phyloP scores from a whole-genome alignment of 1,140 invertebrate species.

The Drosophila athabasca region DNA sequence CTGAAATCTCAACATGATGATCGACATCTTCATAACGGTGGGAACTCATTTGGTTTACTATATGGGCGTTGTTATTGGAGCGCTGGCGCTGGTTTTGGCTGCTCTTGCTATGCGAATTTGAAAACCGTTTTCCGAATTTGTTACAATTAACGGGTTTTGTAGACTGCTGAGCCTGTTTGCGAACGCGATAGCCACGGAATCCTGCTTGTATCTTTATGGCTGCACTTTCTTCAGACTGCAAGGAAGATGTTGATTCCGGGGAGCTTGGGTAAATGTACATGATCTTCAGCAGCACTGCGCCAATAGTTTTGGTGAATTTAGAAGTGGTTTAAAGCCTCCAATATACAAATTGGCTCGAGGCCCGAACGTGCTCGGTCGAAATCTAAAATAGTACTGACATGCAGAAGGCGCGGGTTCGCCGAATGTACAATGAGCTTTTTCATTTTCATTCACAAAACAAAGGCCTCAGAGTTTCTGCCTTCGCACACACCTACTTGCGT shows the following conservation, averaged over 20 bases:
- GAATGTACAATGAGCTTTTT: conserved; percentile 71
- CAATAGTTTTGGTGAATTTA: conserved; percentile 14
- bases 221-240: conserved; percentile 84
- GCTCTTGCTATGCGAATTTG: conserved; percentile 17
- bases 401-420: conserved; percentile 62
- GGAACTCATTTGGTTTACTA: conserved; percentile 46
- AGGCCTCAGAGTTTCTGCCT: conserved; percentile 53
- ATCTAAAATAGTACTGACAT: conserved; percentile 70
- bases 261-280: conserved; percentile 83
- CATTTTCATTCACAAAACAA: conserved; percentile 81
- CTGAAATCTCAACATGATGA: conserved; percentile 15
- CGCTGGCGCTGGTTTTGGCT: conserved; percentile 54
- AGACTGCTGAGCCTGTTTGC: conserved; percentile 86
- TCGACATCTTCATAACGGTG: conserved; percentile 18
- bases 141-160: conserved; percentile 36
- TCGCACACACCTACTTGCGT: conserved; percentile 6
- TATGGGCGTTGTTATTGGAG: conserved; percentile 31
- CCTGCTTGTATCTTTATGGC: conserved; percentile 90
- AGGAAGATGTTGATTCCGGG: conserved; percentile 67
- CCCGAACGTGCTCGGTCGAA: conserved; percentile 63
- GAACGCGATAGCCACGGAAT: conserved; percentile 88
- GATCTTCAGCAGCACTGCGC: conserved; percentile 50
- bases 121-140: conserved; percentile 23
- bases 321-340: conserved; percentile 36
- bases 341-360: conserved; percentile 23